phyloP scores from a whole-genome alignment of 35 echinoderm and acorn worm genomes.

The Amphiura filiformis region DNA sequence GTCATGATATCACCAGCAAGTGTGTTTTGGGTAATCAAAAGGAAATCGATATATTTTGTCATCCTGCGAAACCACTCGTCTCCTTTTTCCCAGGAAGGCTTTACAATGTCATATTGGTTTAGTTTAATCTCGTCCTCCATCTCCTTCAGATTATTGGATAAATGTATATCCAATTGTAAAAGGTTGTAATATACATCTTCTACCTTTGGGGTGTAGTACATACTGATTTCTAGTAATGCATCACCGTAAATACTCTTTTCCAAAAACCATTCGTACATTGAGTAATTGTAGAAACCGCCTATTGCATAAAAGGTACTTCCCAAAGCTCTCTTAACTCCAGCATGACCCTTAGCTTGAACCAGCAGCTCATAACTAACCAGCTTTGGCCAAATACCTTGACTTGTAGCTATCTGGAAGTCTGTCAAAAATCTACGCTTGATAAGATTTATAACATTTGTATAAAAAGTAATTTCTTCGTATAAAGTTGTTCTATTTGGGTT shows the following conservation, averaged over 20 bases:
- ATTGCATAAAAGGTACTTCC: constrained; percentile 48
- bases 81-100: constrained; percentile 11
- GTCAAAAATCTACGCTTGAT: not conserved
- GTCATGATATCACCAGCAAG: constrained; percentile 31
- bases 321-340: constrained; percentile 50
- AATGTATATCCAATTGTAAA: not conserved
- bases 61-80: constrained; percentile 45
- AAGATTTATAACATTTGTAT: constrained; percentile 23
- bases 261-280: constrained; percentile 49
- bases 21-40: constrained; percentile 28
- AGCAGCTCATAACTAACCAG: constrained; percentile 52
- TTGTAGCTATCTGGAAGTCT: constrained; percentile 1
- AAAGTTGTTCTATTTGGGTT: not conserved
- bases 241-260: constrained; percentile 24
- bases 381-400: constrained; percentile 31
- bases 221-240: constrained; percentile 20
- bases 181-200: not conserved
- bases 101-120: constrained; percentile 18
- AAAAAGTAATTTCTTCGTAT: constrained; percentile 15
- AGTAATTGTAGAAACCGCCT: constrained; percentile 34
- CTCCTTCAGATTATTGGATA: not conserved
- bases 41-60: constrained; percentile 42
- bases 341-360: constrained; percentile 56
- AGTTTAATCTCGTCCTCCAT: constrained; percentile 32
- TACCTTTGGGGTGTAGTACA: constrained; percentile 21